Evolutionary conservation across 2,888 invertebrate genomes (phyloP).

Genomic region (Zele albiditarsus): DNA sequence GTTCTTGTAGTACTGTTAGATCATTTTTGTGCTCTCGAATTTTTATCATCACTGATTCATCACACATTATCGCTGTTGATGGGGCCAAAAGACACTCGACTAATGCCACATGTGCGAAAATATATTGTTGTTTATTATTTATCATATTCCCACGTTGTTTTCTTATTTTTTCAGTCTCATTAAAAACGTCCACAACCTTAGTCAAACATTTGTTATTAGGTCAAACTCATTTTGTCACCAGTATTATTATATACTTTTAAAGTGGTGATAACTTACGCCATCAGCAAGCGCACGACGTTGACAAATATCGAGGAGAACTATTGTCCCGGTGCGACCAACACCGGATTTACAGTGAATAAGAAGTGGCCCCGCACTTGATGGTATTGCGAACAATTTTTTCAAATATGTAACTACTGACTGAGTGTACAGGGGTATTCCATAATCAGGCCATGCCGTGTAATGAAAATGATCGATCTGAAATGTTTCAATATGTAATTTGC

Average conservation of each 20-base stretch:
- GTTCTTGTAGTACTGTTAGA: slow-evolving; percentile 61
- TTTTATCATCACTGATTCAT: slow-evolving; percentile 59
- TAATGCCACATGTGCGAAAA: slow-evolving; percentile 72
- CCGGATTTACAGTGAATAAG: slow-evolving; percentile 78
- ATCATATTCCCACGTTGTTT: slow-evolving; percentile 63
- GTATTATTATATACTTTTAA: too few relatives aligned
- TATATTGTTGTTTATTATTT: slow-evolving; percentile 71
- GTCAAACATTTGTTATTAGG: background rate
- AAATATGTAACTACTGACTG: slow-evolving; percentile 69
- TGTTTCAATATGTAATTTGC: too few relatives aligned
- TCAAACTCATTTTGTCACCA: background rate
- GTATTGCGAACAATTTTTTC: slow-evolving; percentile 69
- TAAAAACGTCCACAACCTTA: slow-evolving; percentile 59
- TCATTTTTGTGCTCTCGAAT: slow-evolving; percentile 60
- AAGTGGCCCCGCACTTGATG: slow-evolving; percentile 69
- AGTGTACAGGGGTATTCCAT: slow-evolving; percentile 72
- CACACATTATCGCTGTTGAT: slow-evolving; percentile 68
- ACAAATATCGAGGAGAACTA: slow-evolving; percentile 77
- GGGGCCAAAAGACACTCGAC: slow-evolving; percentile 70
- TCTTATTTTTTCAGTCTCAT: slow-evolving; percentile 54
- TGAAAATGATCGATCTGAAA: slow-evolving; percentile 73
- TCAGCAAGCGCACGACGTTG: slow-evolving; percentile 73
- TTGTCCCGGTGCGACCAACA: slow-evolving; percentile 78
- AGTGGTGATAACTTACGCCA: slow-evolving; percentile 51
- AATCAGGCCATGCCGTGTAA: slow-evolving; percentile 75